Evolutionary conservation across 2,113 vertebrate genomes (phyloP).

Genomic region (human (Homo sapiens)): DNA sequence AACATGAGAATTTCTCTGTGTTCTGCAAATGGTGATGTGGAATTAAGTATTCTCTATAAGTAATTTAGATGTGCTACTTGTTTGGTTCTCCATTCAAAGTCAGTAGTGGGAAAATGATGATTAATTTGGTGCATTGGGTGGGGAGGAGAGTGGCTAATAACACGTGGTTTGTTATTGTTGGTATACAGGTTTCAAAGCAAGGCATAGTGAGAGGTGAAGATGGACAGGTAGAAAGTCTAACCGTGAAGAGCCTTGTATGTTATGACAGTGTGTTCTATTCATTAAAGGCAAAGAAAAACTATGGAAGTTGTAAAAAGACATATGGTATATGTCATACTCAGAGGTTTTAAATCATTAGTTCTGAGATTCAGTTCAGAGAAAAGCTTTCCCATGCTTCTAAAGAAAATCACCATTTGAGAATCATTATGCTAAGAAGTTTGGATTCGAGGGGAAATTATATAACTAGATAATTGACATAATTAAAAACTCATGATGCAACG

Average conservation of each 20-base stretch:
- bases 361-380: not conserved
- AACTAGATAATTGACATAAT: not conserved
- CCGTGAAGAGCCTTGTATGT: not conserved
- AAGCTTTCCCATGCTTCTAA: not conserved
- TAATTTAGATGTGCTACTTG: not conserved
- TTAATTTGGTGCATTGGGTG: not conserved
- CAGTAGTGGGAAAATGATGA: not conserved
- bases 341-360: not conserved
- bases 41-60: not conserved
- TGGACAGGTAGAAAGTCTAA: not conserved
- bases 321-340: not conserved
- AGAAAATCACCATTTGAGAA: not conserved
- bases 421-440: not conserved
- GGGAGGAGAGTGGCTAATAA: not conserved
- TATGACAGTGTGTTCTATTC: not conserved
- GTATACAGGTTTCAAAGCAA: not conserved
- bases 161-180: not conserved
- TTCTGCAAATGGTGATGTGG: not conserved
- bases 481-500: not conserved
- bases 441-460: not conserved
- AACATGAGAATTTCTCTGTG: not conserved
- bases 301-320: not conserved
- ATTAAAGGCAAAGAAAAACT: not conserved
- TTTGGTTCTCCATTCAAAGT: not conserved
- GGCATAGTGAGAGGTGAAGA: not conserved